Conservation (phyloP, 2,888 invertebrate genomes). For the Drosophila nigricruria region DNA sequence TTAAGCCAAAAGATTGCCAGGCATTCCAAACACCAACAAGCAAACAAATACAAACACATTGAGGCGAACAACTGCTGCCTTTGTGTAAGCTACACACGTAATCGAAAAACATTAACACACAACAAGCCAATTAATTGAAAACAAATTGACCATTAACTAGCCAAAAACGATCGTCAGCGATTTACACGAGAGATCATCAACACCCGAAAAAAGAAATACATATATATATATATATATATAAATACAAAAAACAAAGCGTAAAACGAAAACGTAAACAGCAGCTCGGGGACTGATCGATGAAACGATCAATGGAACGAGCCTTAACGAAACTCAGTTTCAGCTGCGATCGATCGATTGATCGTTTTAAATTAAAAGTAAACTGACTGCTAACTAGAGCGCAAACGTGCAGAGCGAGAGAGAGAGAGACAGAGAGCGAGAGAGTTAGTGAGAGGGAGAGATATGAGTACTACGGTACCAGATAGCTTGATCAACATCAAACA, state of each 20-base stretch:
- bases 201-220: conserved; percentile 33
- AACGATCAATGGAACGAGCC: conserved; percentile 41
- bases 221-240: conserved; percentile 3
- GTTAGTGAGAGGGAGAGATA: conserved; percentile 23
- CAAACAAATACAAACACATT: background rate
- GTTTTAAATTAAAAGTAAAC: conserved; percentile 41
- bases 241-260: conserved; percentile 23
- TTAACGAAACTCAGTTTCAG: conserved; percentile 20
- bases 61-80: conserved; percentile 19
- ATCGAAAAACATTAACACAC: conserved; percentile 65
- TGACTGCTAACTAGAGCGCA: conserved; percentile 21
- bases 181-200: conserved; percentile 58
- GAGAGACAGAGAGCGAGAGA: background rate
- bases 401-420: background rate
- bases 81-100: conserved; percentile 38
- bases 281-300: conserved; percentile 39
- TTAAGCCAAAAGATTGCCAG: conserved; percentile 31
- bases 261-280: conserved; percentile 51
- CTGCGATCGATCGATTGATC: conserved; percentile 24
- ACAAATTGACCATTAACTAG: conserved; percentile 75
- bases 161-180: conserved; percentile 55
- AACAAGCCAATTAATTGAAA: conserved; percentile 79
- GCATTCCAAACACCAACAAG: conserved; percentile 5
- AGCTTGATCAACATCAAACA: conserved; percentile 76
- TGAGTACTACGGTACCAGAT: conserved; percentile 49